Evolutionary conservation across 2,888 invertebrate species (phyloP).

Genomic region (Cerceris rybyensis): DNA sequence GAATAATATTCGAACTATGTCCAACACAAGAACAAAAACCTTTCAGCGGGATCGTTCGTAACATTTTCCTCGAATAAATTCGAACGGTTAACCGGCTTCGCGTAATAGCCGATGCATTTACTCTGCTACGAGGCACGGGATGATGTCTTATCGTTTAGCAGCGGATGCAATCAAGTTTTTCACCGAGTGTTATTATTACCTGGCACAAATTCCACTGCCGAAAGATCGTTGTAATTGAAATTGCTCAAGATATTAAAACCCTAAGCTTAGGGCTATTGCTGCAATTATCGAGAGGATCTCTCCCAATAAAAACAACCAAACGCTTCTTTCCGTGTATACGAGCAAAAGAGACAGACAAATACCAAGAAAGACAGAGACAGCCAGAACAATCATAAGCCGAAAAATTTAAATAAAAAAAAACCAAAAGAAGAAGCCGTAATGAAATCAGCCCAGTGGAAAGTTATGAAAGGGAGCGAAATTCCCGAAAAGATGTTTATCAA

Average conservation of each 20-base stretch:
- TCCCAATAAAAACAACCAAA: too few relatives aligned
- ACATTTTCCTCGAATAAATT: neutral
- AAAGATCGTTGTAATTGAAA: too few relatives aligned
- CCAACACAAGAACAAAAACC: too few relatives aligned
- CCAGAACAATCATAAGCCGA: slow-evolving; percentile 10
- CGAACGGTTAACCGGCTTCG: neutral
- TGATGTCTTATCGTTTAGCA: neutral
- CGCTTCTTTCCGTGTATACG: too few relatives aligned
- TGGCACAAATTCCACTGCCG: neutral
- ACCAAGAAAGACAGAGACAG: slow-evolving; percentile 6
- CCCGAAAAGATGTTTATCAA: slow-evolving; percentile 66
- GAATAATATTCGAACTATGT: too few relatives aligned
- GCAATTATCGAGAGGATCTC: neutral
- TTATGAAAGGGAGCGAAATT: slow-evolving; percentile 67
- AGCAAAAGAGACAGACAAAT: too few relatives aligned
- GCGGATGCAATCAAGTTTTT: neutral
- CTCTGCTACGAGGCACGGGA: neutral
- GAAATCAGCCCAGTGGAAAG: slow-evolving; percentile 52
- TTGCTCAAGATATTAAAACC: too few relatives aligned
- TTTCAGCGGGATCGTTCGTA: neutral
- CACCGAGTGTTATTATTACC: neutral
- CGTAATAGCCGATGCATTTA: neutral
- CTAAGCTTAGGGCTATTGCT: too few relatives aligned
- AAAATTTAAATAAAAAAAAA: slow-evolving; percentile 4
- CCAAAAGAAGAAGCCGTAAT: neutral